phyloP scores from a whole-genome alignment of 2,113 vertebrate species.

The Ailurus styani region DNA sequence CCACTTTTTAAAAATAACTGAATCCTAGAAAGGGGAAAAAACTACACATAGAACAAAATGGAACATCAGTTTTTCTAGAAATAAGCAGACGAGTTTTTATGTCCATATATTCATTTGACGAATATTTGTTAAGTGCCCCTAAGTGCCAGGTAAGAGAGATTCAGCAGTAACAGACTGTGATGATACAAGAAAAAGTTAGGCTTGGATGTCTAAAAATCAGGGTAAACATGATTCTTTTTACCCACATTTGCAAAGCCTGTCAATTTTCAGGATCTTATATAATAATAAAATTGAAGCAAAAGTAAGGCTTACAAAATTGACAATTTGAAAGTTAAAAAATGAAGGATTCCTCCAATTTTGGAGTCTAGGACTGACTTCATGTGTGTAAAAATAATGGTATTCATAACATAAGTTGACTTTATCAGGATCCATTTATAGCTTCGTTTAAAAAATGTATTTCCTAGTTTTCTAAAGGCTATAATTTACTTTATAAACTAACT shows the following conservation, averaged over 20 bases:
- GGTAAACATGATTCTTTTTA: background rate
- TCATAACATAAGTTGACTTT: background rate
- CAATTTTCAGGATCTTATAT: background rate
- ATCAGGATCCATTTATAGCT: background rate
- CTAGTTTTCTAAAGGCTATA: background rate
- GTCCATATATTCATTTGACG: background rate
- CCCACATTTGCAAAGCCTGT: background rate
- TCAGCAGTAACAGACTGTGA: background rate
- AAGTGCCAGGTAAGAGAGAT: background rate
- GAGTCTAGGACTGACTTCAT: background rate
- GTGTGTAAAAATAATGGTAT: background rate
- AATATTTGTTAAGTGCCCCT: background rate
- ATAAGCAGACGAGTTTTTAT: background rate
- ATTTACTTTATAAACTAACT: background rate
- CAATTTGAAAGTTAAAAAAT: background rate
- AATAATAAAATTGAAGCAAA: background rate
- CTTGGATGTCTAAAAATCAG: background rate
- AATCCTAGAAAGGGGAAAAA: background rate
- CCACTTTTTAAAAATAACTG: background rate
- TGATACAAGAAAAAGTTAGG: background rate
- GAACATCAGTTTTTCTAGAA: background rate
- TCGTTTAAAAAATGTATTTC: background rate
- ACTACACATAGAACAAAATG: background rate
- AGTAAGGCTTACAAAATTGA: background rate
- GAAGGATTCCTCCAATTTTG: background rate